Percentiles rank a stretch among this genome's conserved stretches.
These are phyloP conservation scores for Synergus gifuensis DNA, from an alignment of 2,888 invertebrate species.

Conservation along the genomic window DNA sequence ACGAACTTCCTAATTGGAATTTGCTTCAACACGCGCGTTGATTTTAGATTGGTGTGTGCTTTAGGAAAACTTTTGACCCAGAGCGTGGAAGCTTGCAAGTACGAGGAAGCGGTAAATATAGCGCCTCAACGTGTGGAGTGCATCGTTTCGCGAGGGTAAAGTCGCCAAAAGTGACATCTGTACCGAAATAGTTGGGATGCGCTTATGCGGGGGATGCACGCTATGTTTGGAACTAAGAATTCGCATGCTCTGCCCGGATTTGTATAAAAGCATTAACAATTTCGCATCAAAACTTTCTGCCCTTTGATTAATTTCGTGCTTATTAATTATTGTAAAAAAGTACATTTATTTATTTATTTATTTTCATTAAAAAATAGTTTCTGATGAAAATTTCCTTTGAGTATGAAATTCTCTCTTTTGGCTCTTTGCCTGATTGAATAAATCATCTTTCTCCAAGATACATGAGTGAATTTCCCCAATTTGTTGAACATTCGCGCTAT, in stretches of 20 bases:
- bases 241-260: neutral
- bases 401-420: neutral
- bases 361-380: neutral
- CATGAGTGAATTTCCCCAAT: neutral
- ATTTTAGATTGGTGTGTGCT: slow-evolving; percentile 38
- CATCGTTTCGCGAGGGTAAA: slow-evolving; percentile 44
- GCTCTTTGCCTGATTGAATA: neutral
- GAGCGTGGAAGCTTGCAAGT: slow-evolving; percentile 61
- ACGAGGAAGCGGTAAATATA: slow-evolving; percentile 67
- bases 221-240: neutral
- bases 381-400: neutral
- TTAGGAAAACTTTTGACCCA: slow-evolving; percentile 62
- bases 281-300: neutral
- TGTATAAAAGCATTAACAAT: neutral
- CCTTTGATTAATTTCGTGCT: neutral
- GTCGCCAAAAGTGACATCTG: slow-evolving; percentile 52
- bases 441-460: neutral
- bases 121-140: slow-evolving; percentile 61
- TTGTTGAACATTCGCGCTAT: neutral
- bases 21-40: neutral
- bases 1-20: neutral
- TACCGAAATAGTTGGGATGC: slow-evolving; percentile 57
- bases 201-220: neutral
- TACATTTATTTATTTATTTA: too few relatives aligned
- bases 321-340: too few relatives aligned